These are phyloP conservation scores for Nannoperca australis DNA, from an alignment of 2,797 vertebrate genomes.

Conservation along the genomic window DNA sequence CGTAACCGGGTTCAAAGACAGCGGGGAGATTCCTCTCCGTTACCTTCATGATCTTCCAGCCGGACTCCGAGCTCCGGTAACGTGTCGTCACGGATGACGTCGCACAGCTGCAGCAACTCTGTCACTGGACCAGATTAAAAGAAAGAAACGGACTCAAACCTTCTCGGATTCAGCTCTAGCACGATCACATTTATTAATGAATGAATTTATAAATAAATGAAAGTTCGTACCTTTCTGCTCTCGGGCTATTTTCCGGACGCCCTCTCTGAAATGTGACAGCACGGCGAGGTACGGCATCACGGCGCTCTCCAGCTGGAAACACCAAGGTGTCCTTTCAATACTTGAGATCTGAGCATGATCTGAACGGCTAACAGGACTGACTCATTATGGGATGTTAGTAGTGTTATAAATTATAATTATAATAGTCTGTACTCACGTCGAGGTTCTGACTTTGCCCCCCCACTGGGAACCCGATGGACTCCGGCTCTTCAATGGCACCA, in stretches of 20 bases:
- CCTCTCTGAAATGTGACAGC: slow-evolving; percentile 94
- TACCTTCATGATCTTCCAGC: slow-evolving; percentile 98
- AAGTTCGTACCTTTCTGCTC: slow-evolving; percentile 89
- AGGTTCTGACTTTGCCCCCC: too few relatives aligned
- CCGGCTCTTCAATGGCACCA: too few relatives aligned
- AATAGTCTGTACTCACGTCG: too few relatives aligned
- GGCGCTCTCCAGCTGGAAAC: slow-evolving; percentile 89
- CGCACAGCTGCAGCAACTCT: slow-evolving; percentile 91
- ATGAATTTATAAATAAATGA: too few relatives aligned
- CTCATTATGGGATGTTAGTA: too few relatives aligned
- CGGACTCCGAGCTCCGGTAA: slow-evolving; percentile 95
- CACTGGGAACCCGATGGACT: too few relatives aligned
- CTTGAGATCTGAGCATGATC: too few relatives aligned
- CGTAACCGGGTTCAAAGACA: too few relatives aligned
- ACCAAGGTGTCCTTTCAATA: not conserved
- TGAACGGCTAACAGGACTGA: too few relatives aligned
- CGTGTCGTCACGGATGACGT: slow-evolving; percentile 90
- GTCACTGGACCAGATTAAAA: slow-evolving; percentile 80
- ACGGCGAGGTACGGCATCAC: slow-evolving; percentile 95
- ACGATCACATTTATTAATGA: too few relatives aligned
- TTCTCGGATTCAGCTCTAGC: not conserved
- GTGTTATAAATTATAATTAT: too few relatives aligned
- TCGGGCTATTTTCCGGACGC: slow-evolving; percentile 91
- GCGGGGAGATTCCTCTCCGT: not conserved
- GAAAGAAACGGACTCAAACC: too few relatives aligned